phyloP scores from a whole-genome alignment of 2,888 invertebrate genomes.

The Furcula furcula region DNA sequence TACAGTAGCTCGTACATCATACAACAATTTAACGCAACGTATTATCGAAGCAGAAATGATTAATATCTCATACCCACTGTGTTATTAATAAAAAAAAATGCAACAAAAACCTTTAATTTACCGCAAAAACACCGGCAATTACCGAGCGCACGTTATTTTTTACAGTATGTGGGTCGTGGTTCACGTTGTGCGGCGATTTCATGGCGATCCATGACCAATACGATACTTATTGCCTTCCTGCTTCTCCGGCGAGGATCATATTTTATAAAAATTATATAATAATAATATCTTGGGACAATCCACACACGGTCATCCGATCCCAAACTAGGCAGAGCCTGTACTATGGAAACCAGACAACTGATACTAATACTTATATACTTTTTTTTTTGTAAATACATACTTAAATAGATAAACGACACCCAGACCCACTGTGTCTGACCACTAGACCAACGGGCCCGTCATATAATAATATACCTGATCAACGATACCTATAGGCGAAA shows the following conservation, averaged over 20 bases:
- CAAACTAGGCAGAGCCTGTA: too few relatives aligned
- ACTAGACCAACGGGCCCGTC: too few relatives aligned
- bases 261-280: too few relatives aligned
- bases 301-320: too few relatives aligned
- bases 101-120: slow-evolving; percentile 11
- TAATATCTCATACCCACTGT: not conserved
- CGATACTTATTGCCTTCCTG: slow-evolving; percentile 12
- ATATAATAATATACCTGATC: too few relatives aligned
- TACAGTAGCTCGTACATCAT: not conserved
- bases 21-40: not conserved
- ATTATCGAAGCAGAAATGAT: slow-evolving; percentile 1
- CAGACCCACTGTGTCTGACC: too few relatives aligned
- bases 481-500: too few relatives aligned
- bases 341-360: too few relatives aligned
- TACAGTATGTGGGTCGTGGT: slow-evolving; percentile 22
- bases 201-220: slow-evolving; percentile 19
- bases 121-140: slow-evolving; percentile 12
- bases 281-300: too few relatives aligned
- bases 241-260: slow-evolving; percentile 2
- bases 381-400: too few relatives aligned
- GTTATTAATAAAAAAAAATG: slow-evolving; percentile 6
- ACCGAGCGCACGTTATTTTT: slow-evolving; percentile 7
- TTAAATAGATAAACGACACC: too few relatives aligned
- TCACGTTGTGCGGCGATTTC: slow-evolving; percentile 18
- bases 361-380: too few relatives aligned